These are phyloP conservation scores for Palloptera scutellata DNA, from an alignment of 2,888 invertebrate genomes.

Conservation along the genomic window DNA sequence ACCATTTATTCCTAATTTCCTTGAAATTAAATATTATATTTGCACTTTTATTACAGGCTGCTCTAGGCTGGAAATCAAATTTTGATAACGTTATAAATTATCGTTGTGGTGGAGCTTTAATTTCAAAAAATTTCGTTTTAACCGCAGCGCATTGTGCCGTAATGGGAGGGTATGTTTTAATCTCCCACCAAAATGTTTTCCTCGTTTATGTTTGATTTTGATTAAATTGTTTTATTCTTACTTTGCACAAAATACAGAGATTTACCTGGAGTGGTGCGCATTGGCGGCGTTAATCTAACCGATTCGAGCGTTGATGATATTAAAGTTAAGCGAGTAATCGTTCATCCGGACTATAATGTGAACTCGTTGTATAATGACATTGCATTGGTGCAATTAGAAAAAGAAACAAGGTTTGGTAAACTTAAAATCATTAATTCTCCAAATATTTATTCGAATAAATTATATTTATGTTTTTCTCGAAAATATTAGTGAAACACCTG, in stretches of 20 bases:
- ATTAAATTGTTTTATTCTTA: not conserved
- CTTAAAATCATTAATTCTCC: not conserved
- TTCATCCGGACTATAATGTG: slow-evolving; percentile 36
- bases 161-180: slow-evolving; percentile 39
- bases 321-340: slow-evolving; percentile 35
- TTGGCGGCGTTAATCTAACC: slow-evolving; percentile 40
- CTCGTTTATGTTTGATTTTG: not conserved
- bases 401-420: slow-evolving; percentile 31
- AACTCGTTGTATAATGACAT: slow-evolving; percentile 41
- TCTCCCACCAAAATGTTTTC: not conserved
- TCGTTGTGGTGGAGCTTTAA: slow-evolving; percentile 43
- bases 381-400: slow-evolving; percentile 41
- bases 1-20: too few relatives aligned
- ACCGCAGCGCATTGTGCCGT: slow-evolving; percentile 45
- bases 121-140: slow-evolving; percentile 41
- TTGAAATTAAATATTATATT: slow-evolving; percentile 3
- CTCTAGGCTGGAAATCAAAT: slow-evolving; percentile 40
- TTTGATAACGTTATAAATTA: slow-evolving; percentile 33
- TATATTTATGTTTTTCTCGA: not conserved
- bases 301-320: slow-evolving; percentile 26
- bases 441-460: not conserved
- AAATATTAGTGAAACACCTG: slow-evolving; percentile 26
- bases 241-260: slow-evolving; percentile 26
- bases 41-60: slow-evolving; percentile 29
- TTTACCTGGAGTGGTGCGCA: slow-evolving; percentile 33